Evolutionary conservation across 1,140 invertebrate genomes (phyloP).

Genomic region (Camponotus pennsylvanicus): DNA sequence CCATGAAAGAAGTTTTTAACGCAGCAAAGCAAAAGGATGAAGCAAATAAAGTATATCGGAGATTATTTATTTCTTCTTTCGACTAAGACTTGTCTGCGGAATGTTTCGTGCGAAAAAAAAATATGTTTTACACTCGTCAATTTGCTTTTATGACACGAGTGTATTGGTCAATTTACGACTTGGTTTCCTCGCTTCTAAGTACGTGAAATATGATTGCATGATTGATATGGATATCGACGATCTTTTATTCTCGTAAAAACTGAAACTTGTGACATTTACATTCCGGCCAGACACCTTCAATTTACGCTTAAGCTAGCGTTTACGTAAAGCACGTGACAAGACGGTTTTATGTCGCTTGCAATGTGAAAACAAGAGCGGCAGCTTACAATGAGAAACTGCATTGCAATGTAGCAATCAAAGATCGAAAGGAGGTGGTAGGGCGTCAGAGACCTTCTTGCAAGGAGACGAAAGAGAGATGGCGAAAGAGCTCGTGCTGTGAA

Average conservation of each 20-base stretch:
- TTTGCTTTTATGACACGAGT: not conserved
- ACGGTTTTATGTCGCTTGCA: not conserved
- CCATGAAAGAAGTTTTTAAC: not conserved
- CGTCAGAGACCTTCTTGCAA: conserved; percentile 6
- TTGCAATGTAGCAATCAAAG: conserved; percentile 21
- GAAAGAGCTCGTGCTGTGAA: not conserved
- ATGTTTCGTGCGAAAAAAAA: not conserved
- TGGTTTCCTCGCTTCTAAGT: not conserved
- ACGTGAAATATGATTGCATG: not conserved
- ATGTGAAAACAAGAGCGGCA: conserved; percentile 54
- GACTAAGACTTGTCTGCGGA: not conserved
- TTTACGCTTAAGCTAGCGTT: conserved; percentile 26
- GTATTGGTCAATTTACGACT: not conserved
- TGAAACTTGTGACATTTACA: conserved; percentile 25
- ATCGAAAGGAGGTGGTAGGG: not conserved
- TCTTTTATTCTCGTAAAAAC: conserved; percentile 33
- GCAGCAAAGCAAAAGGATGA: conserved; percentile 18
- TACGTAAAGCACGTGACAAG: conserved; percentile 51
- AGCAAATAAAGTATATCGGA: not conserved
- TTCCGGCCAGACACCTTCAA: conserved; percentile 11
- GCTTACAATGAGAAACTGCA: conserved; percentile 58
- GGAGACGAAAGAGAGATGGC: conserved; percentile 10
- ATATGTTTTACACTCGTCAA: not conserved
- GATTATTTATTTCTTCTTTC: not conserved
- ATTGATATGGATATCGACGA: not conserved